Conservation (phyloP, 2,888 invertebrate genomes). For the Labia minor region DNA sequence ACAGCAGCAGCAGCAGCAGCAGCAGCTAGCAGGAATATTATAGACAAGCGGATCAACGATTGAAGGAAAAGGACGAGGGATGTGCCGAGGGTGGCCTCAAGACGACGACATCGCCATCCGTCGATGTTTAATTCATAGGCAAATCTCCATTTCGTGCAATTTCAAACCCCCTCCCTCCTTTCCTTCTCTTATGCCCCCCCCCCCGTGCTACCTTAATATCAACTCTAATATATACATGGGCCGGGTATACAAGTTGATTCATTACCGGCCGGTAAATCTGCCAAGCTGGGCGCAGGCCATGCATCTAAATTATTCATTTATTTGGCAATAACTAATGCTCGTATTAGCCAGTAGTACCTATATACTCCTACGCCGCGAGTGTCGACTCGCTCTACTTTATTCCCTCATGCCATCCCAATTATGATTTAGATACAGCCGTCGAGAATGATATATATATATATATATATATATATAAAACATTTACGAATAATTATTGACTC, state of each 20-base stretch:
- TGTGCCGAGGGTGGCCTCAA: background rate
- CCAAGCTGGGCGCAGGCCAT: conserved; percentile 13
- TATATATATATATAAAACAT: background rate
- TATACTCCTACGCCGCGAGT: too few relatives aligned
- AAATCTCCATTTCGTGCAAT: conserved; percentile 13
- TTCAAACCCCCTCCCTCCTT: too few relatives aligned
- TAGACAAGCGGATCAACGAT: background rate
- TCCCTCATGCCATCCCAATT: background rate
- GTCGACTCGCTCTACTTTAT: background rate
- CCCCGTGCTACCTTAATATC: background rate
- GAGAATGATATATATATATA: background rate
- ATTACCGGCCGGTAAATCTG: conserved; percentile 13
- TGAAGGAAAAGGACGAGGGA: background rate
- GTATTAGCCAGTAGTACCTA: background rate
- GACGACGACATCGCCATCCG: background rate
- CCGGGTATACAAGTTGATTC: conserved; percentile 13
- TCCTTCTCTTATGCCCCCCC: too few relatives aligned
- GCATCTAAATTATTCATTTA: conserved; percentile 13
- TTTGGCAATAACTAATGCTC: conserved; percentile 3
- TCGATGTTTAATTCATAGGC: conserved; percentile 7
- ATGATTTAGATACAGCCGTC: background rate
- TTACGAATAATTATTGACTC: background rate
- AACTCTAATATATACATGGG: conserved; percentile 8
- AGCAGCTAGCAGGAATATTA: background rate
- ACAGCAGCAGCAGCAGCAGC: too few relatives aligned